These are phyloP conservation scores for Epicauta chinensis DNA, from an alignment of 1,140 invertebrate genomes.

Conservation along the genomic window DNA sequence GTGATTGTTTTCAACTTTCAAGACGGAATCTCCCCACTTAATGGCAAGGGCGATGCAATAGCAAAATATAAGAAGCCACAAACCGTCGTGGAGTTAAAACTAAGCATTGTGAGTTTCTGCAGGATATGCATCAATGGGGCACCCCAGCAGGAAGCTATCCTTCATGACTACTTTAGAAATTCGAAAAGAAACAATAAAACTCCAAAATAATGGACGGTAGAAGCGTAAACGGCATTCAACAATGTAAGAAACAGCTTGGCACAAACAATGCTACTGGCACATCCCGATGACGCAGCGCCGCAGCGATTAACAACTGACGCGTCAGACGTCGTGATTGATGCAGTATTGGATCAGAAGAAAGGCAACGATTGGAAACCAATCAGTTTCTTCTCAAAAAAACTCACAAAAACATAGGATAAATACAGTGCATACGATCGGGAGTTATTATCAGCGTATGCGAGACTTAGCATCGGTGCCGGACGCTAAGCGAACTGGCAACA, in stretches of 20 bases:
- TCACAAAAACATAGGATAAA: too few species aligned
- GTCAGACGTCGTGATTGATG: conserved; percentile 33
- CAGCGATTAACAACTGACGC: conserved; percentile 28
- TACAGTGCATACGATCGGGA: too few species aligned
- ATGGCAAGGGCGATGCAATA: conserved; percentile 36
- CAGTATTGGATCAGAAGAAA: conserved; percentile 30
- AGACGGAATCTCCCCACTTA: conserved; percentile 30
- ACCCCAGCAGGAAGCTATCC: conserved; percentile 24
- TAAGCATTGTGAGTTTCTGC: conserved; percentile 39
- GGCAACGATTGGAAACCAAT: conserved; percentile 34
- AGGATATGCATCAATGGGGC: conserved; percentile 27
- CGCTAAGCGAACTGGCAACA: not conserved
- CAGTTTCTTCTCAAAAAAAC: too few species aligned
- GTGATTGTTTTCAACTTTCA: conserved; percentile 18
- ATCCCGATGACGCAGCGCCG: conserved; percentile 25
- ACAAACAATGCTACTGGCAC: conserved; percentile 18
- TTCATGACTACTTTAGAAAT: conserved; percentile 18
- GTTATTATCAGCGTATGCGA: conserved; percentile 24
- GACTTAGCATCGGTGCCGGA: not conserved
- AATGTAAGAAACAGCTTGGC: too few species aligned
- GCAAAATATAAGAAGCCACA: conserved; percentile 26
- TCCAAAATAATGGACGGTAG: conserved; percentile 35
- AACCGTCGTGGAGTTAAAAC: conserved; percentile 23
- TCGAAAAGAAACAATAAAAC: conserved; percentile 25
- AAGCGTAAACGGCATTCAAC: too few species aligned